A percentile compares a stretch with the other conserved stretches of the same genome.
These are phyloP conservation scores for Melanostoma mellinum DNA, from an alignment of 2,888 invertebrate genomes.

Conservation along the genomic window DNA sequence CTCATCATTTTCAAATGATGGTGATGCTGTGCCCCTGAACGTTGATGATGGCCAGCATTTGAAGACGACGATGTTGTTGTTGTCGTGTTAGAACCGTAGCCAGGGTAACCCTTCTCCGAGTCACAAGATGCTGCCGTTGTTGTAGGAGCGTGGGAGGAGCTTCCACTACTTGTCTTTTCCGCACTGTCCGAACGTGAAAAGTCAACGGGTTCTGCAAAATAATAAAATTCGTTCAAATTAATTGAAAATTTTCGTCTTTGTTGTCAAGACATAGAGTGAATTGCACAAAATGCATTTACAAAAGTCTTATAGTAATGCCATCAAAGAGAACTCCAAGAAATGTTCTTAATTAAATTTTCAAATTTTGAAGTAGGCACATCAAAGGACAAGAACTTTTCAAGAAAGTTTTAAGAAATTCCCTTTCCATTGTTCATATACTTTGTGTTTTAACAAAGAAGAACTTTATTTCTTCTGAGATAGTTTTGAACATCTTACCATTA, in stretches of 20 bases:
- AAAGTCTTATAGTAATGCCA: conserved; percentile 11
- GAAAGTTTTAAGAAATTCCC: conserved; percentile 57
- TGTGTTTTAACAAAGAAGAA: conserved; percentile 7
- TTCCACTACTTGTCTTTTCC: conserved; percentile 42
- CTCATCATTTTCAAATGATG: conserved; percentile 68
- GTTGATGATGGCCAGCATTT: conserved; percentile 48
- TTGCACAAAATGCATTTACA: conserved; percentile 56
- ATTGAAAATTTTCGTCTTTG: conserved; percentile 40
- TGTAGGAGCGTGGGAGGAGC: conserved; percentile 52
- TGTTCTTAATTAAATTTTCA: conserved; percentile 53
- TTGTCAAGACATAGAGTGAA: conserved; percentile 17
- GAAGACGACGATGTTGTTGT: conserved; percentile 47
- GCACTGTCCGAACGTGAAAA: conserved; percentile 80
- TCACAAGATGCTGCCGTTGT: conserved; percentile 74
- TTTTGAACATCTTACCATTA: conserved; percentile 78
- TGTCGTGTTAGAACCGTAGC: conserved; percentile 52
- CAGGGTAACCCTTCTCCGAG: conserved; percentile 72
- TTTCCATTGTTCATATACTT: conserved; percentile 42
- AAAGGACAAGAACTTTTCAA: conserved; percentile 61
- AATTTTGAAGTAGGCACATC: conserved; percentile 19
- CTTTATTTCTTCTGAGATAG: not conserved
- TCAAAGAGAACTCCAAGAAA: conserved; percentile 48
- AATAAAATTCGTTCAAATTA: conserved; percentile 59
- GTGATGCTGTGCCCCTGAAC: conserved; percentile 51
- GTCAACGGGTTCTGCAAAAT: conserved; percentile 81